phyloP scores from a whole-genome alignment of 2,113 vertebrate genomes.

The Platysteira castanea region DNA sequence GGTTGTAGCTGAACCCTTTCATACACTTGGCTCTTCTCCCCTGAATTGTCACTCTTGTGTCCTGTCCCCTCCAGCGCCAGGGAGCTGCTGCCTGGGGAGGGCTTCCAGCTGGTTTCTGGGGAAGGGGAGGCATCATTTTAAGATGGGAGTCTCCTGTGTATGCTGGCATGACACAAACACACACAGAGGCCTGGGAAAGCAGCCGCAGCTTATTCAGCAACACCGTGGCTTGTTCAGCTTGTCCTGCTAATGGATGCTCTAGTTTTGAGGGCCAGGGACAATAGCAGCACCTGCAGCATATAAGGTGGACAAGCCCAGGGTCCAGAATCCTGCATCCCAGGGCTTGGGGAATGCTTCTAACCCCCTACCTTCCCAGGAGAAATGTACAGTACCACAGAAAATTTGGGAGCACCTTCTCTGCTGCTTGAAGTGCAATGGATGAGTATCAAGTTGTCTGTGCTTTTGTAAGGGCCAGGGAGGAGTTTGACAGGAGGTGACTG shows the following conservation, averaged over 20 bases:
- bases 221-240: neutral
- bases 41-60: neutral
- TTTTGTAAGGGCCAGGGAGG: neutral
- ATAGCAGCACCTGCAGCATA: neutral
- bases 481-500: neutral
- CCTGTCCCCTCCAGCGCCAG: neutral
- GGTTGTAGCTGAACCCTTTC: neutral
- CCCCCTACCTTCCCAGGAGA: fast-evolving
- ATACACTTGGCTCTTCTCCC: neutral
- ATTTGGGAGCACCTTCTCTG: neutral
- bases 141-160: fast-evolving
- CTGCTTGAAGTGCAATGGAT: neutral
- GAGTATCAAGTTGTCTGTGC: neutral
- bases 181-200: neutral
- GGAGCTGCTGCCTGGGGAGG: neutral
- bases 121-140: neutral
- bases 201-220: neutral
- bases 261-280: neutral
- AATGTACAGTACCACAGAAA: neutral
- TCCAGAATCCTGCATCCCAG: neutral
- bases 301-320: neutral
- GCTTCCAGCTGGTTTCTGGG: neutral
- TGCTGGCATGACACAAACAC: neutral
- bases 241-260: neutral
- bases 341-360: neutral